phyloP scores from a whole-genome alignment of 2,888 invertebrate genomes.

The Cephonodes hylas region DNA sequence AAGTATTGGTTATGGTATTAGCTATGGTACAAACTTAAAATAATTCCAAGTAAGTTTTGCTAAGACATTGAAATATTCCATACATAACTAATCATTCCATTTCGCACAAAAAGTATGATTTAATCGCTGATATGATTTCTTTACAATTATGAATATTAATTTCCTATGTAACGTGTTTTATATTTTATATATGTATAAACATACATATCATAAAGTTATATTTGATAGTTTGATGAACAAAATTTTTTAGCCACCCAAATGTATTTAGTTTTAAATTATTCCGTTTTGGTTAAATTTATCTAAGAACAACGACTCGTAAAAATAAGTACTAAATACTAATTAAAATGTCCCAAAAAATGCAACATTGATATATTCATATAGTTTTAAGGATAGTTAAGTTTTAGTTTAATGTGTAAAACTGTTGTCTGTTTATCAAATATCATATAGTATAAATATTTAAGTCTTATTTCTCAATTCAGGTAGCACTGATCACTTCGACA shows the following conservation, averaged over 20 bases:
- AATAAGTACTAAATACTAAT: no score
- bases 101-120: not conserved
- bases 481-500: not conserved
- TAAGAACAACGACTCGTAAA: not conserved
- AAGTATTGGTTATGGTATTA: no score
- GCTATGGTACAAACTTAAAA: no score
- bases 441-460: not conserved
- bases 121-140: not conserved
- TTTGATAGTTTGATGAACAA: no score
- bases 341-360: not conserved
- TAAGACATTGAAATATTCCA: not conserved
- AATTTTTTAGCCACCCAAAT: no score
- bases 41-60: not conserved
- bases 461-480: not conserved
- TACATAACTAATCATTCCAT: not conserved
- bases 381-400: constrained; percentile 18
- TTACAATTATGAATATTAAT: not conserved
- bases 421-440: constrained; percentile 12
- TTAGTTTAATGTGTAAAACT: constrained; percentile 26
- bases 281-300: no score
- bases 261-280: no score
- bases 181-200: not conserved
- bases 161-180: not conserved
- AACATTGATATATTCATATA: constrained; percentile 12
- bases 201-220: no score